Evolutionary conservation across 2,888 invertebrate genomes (phyloP), one percentile per base, ranked within the genome.

Genomic region (Ophion slaviceki): DNA sequence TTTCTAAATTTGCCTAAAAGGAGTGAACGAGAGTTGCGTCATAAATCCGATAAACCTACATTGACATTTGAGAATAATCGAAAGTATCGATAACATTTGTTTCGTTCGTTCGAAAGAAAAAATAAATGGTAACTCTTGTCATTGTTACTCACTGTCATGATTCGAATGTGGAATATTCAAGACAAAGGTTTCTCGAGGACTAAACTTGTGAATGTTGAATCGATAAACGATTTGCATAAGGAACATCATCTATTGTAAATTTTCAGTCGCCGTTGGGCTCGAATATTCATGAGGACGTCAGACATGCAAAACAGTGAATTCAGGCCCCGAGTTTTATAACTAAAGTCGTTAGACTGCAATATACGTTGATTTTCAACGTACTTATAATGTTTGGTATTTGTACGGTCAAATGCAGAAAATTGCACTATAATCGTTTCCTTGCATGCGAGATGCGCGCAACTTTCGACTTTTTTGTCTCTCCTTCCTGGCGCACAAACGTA

Each of bases 111-210:
- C 17, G 14, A 53, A 53, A 53, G 14, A 4, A 5, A 4, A 14
- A 14, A 53, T 5, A 3, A 53, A 53, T 17, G 1, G 14, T 2
- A 36, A 28, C 14, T 32, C 66, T 8, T 24, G 32, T 6, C n/a
- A 32, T 24, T 66, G 17, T n/a, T 8, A 62, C 74, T 75, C 45
- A 75, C 74, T 45, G 24, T 45, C 62, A 61, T 75, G 24, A 62
- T 47, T 75, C 45, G 17, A 62, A 62, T 47, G 40, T 24, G 17
- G 8, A 62, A 45, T 45, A 14, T 24, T 75, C 45, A 4, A 17
- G 3, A 24, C 62, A 40, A 62, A 45, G 62, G 45, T 75, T 62
- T 40, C 20, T 75, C 45, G 62, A 75, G 62, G 74, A 75, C 74
- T 75, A 24, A 53, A 53, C 14, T 45, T 3, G 7, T n/a, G 32